phyloP scores from a whole-genome alignment of 2,113 vertebrate genomes.

The Sardina pilchardus region DNA sequence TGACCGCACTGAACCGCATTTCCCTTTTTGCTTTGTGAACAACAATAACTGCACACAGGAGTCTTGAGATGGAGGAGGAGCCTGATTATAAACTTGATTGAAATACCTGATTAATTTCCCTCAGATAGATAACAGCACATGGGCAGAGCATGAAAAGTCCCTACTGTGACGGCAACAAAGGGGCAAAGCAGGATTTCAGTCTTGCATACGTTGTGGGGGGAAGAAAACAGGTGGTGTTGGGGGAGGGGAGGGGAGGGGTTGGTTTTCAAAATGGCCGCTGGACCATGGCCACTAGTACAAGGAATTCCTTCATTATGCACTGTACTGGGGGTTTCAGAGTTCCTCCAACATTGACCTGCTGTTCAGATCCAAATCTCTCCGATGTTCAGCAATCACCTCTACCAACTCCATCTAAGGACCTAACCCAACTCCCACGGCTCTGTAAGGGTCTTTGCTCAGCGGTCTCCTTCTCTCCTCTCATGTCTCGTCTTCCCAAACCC shows the following conservation, averaged over 20 bases:
- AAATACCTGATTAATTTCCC: neutral
- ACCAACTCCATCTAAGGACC: neutral
- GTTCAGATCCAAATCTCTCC: neutral
- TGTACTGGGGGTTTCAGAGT: neutral
- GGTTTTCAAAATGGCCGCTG: neutral
- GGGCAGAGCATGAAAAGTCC: neutral
- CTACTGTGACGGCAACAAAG: neutral
- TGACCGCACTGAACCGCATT: neutral
- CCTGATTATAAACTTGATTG: neutral
- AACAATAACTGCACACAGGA: neutral
- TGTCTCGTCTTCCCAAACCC: neutral
- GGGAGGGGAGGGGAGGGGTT: neutral
- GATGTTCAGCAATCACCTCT: neutral
- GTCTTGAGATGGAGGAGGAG: neutral
- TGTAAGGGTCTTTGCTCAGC: neutral
- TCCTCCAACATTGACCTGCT: neutral
- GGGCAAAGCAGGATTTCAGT: neutral
- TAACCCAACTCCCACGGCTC: neutral
- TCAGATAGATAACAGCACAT: neutral
- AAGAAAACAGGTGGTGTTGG: neutral
- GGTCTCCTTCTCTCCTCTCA: neutral
- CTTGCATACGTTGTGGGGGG: neutral
- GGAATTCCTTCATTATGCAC: neutral
- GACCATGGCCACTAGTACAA: neutral
- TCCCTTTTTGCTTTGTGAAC: neutral